Base-by-base conservation (phyloP, 2,113 vertebrate species). In the Datnioides undecimradiatus region DNA sequence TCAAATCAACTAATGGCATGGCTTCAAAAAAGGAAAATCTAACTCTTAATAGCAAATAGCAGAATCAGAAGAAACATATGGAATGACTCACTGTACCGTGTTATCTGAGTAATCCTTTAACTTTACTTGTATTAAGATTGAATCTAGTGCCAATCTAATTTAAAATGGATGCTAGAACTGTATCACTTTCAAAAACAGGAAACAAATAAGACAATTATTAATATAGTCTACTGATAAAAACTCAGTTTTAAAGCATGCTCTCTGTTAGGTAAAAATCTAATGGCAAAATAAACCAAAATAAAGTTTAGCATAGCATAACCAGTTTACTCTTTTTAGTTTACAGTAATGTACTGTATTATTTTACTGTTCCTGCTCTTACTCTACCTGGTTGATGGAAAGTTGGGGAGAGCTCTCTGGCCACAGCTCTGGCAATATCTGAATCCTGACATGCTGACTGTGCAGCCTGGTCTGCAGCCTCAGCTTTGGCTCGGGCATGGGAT, bases 331-430 rank as follows among this genome's bases (percentile, higher is more conserved):
- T 57, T 12, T 27, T 45, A 3, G 25, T 45, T 45, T 5, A 23
- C 29, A 23, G 12, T 12, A 3, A 40, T 10, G 9, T 33, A 1
- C 21, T 34, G 17, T 43, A 5, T 1, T 23, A n/a, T 38, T 23
- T 33, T n/a, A 7, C 6, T 52, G 10, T 3, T 36, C 40, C 13
- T 54, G 31, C 8, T 8, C 33, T 27, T 72, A 63, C 25, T 58
- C 93, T 95, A 99, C 98, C 98, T 96, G 98, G 98, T 87, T 99
- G 98, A 86, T 97, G 96, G 95, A 99, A 99, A 90, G 92, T 95
- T 2, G 98, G 97, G 1, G 98, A 97, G 66, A 99, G 96, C 80
- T 99, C 97, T 92, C 95, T 95, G 90, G 98, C 97, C 77, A 99
- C 96, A 1, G 95, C 90, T 92, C 98, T 96, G 49, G 97, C 97